Conservation (phyloP, 2,113 vertebrate genomes). For the Laterallus jamaicensis region DNA sequence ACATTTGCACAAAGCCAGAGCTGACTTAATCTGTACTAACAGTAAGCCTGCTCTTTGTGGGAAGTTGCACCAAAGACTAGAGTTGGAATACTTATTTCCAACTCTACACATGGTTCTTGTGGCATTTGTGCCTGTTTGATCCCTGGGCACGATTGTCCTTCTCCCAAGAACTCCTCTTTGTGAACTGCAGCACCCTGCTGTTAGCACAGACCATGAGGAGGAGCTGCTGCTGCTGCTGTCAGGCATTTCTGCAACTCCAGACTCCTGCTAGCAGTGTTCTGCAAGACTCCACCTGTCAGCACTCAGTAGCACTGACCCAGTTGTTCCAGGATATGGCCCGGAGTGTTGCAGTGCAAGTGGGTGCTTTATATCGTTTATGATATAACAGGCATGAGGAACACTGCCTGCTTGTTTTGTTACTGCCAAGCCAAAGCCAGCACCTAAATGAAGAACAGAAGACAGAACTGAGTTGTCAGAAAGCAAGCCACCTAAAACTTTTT, state of each 20-base stretch:
- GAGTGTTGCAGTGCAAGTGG: neutral
- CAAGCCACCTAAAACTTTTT: neutral
- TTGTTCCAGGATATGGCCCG: neutral
- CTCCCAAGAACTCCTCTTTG: neutral
- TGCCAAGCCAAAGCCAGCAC: neutral
- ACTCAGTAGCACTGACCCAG: neutral
- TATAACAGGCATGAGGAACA: neutral
- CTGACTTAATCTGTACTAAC: neutral
- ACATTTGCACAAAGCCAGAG: neutral
- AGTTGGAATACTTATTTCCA: neutral
- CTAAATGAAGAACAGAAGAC: constrained; percentile 2
- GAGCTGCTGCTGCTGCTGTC: neutral
- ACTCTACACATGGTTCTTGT: neutral
- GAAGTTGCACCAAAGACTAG: neutral
- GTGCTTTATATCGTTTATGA: neutral
- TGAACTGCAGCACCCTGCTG: neutral
- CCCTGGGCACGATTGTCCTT: neutral
- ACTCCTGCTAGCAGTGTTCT: neutral
- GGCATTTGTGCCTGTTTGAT: neutral
- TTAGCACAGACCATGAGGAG: neutral
- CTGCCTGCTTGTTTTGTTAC: neutral
- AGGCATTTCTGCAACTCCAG: neutral
- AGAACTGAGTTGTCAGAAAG: neutral
- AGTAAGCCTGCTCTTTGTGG: neutral
- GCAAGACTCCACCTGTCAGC: neutral